A percentile compares a stretch with the other conserved stretches of the same genome.
phyloP scores from a whole-genome alignment of 2,113 vertebrate genomes.

The Copsychus sechellarum region DNA sequence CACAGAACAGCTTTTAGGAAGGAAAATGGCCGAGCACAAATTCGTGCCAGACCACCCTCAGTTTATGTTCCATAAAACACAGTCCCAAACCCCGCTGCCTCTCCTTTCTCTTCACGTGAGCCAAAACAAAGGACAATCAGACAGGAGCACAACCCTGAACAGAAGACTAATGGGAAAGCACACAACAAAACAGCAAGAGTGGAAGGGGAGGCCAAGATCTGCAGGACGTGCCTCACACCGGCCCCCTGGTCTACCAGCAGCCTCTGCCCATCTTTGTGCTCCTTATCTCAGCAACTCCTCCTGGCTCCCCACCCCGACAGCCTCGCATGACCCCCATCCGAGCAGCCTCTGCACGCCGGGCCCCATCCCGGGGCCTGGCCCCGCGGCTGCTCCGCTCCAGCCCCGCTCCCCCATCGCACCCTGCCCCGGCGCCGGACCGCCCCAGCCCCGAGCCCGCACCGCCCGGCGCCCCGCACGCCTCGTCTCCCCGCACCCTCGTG shows the following conservation, averaged over 20 bases:
- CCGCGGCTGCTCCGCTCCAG: not conserved
- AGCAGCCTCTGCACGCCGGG: not conserved
- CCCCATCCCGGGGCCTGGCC: not conserved
- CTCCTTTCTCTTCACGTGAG: constrained; percentile 23
- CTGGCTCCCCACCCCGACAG: not conserved
- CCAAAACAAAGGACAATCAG: constrained; percentile 54
- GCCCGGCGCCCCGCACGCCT: not conserved
- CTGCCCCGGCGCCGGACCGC: not conserved
- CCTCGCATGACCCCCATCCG: not conserved
- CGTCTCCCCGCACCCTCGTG: not conserved
- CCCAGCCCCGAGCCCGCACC: not conserved
- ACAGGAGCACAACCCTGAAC: not conserved
- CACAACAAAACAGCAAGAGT: not conserved
- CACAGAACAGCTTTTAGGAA: not conserved
- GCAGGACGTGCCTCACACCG: not conserved
- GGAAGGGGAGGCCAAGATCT: not conserved
- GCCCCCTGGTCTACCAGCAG: not conserved
- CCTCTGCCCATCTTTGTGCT: constrained; percentile 2
- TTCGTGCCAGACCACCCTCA: constrained; percentile 22
- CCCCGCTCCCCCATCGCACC: not conserved
- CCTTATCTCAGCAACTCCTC: not conserved
- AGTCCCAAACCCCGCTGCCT: not conserved
- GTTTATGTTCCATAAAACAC: not conserved
- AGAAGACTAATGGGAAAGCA: not conserved
- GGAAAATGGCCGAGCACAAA: constrained; percentile 55